Base-by-base conservation (phyloP, 2,888 invertebrate genomes). In the Perizoma affinitatum region DNA sequence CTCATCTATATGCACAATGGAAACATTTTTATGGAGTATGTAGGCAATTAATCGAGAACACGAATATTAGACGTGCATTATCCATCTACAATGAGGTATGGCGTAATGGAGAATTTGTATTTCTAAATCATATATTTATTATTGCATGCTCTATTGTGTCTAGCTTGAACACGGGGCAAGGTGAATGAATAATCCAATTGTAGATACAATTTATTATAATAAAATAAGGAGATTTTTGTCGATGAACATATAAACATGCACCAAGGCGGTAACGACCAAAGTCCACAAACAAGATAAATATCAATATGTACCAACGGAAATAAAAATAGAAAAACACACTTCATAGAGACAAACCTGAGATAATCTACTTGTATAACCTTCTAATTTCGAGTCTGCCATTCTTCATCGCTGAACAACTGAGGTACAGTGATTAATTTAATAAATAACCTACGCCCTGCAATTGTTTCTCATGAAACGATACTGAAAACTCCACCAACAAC, bases 71-170 rank as follows among this genome's bases (percentile, higher is more conserved):
- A 36, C 40, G 35, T 49, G 53, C 49, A 53, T 11, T 34, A 42
- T 49, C 50, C 46, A 44, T 52, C 11, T 6, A 49, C 50, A 55
- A 51, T 44, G 55, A 63, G 63, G 63, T 63, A 63, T 63, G 58
- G 45, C 44, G 48, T 47, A 45, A 52, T 54, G 53, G 58, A 54
- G 46, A 54, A 22, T 54, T 48, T 48, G 47, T 38, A 38, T 38
- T 38, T 48, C 55, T 42, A 10, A 35, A 44, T 36, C 7, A 38
- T 22, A 22, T 22, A 22, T 2, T 35, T 47, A 58, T 38, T 58
- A 58, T 63, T 63, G 63, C 63, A 63, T 63, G 63, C 49, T 63
- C 51, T 58, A 56, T 49, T 63, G 62, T 62, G 62, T 56, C 58
- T 58, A 58, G 58, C 63, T 63, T 55, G 54, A 63, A 52, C 58